Evolutionary conservation across 1,140 invertebrate species (phyloP), one percentile per base, ranked within the genome.

Genomic region (Stegodyphus dumicola): DNA sequence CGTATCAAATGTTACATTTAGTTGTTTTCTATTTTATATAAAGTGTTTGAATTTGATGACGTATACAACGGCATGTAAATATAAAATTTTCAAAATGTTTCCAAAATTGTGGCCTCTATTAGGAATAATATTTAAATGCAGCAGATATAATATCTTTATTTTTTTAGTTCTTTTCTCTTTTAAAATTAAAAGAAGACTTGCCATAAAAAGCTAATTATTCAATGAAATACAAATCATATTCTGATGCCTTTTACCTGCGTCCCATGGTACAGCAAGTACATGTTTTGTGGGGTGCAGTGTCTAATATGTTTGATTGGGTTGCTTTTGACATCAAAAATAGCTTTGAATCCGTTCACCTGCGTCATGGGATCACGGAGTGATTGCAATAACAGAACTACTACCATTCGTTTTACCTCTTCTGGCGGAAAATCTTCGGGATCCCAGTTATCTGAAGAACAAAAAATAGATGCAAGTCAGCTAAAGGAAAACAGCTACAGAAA

Each of bases 331-430:
- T 67, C 65, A 18, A 67, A 67, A 18, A 67, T 67, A n/a, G n/a
- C 65, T n/a, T 67, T 67, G 65, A 67, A 67, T 7, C 65, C 65
- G 65, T 67, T 67, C 10, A 67, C 15, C 17, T 67, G 65, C 17
- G 65, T 67, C 65, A 67, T 67, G 1, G 65, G 65, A 18, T 67
- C 65, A 7, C 65, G 11, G 10, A 67, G 65, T 7, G 65, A 67
- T 18, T 67, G 65, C 17, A 67, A 6, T 7, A 67, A 7, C 0
- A 67, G 7, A 7, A 67, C 5, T 7, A 18, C 65, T 2, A 67
- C 65, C 65, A 67, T 67, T n/a, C 65, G 11, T n/a, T 67, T 67
- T 18, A 67, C 65, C 17, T 67, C 65, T 67, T 67, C 65, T 7
- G n/a, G 10, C 1, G 65, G 65, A n/a, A 67, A 67, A 7, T 17